Evolutionary conservation across 2,113 vertebrate species (phyloP).

Genomic region (Peromyscus leucopus): DNA sequence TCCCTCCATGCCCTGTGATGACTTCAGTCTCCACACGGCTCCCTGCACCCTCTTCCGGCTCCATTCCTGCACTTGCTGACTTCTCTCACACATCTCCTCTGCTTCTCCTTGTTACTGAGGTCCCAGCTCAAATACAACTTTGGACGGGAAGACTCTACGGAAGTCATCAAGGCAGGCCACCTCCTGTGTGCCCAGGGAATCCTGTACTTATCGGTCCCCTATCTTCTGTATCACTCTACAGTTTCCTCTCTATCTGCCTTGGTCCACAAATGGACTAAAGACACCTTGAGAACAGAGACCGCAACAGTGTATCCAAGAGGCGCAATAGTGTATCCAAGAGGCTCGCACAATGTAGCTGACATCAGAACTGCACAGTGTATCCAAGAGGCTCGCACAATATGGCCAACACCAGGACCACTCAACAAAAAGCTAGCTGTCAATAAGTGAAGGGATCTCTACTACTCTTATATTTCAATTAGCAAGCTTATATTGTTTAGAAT

Average conservation of each 20-base stretch:
- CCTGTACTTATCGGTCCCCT: fast-evolving
- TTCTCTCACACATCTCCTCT: fast-evolving
- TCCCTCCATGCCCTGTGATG: too few species aligned
- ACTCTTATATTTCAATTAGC: not conserved
- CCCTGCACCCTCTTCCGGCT: fast-evolving
- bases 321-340: too few species aligned
- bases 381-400: not conserved
- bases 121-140: not conserved
- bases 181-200: not conserved
- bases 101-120: not conserved
- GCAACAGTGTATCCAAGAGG: too few species aligned
- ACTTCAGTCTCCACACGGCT: not conserved
- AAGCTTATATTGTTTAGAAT: slow-evolving; percentile 67
- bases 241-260: too few species aligned
- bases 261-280: not conserved
- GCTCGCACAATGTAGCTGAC: too few species aligned
- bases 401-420: not conserved
- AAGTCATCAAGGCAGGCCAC: too few species aligned
- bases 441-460: not conserved
- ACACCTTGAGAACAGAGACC: not conserved
- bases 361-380: too few species aligned
- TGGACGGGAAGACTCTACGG: not conserved
- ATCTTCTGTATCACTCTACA: not conserved
- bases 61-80: fast-evolving
- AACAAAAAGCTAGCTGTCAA: not conserved